These are phyloP conservation scores for Myioborus miniatus DNA, from an alignment of 2,797 vertebrate species.

Conservation along the genomic window DNA sequence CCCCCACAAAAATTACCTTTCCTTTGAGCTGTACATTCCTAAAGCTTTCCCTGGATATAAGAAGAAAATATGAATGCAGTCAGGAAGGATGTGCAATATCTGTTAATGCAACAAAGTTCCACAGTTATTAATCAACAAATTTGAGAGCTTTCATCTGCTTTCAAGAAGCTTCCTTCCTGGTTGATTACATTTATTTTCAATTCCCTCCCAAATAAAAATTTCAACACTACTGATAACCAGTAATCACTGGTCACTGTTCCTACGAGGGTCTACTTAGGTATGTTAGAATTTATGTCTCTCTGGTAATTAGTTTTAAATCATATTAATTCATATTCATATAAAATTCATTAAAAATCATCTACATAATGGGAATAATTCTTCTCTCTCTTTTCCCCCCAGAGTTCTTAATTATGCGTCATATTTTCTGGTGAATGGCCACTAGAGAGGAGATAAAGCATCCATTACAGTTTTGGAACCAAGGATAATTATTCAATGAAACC, in stretches of 20 bases:
- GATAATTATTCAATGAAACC: neutral
- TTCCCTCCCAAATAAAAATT: neutral
- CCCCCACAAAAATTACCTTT: neutral
- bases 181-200: neutral
- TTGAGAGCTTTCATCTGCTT: neutral
- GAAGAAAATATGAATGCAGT: neutral
- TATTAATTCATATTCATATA: conserved; percentile 13
- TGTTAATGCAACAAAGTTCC: neutral
- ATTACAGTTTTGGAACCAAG: conserved; percentile 19
- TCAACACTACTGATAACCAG: neutral
- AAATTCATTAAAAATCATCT: conserved; percentile 25
- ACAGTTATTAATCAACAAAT: neutral
- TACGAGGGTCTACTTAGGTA: neutral
- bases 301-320: conserved; percentile 28
- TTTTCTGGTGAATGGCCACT: conserved; percentile 41
- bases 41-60: neutral
- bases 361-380: conserved; percentile 3
- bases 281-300: neutral
- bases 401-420: conserved; percentile 35
- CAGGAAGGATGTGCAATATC: neutral
- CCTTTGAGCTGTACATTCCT: neutral
- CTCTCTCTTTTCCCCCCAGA: neutral
- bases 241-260: neutral
- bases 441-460: conserved; percentile 40
- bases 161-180: neutral